Conservation (phyloP, 2,797 vertebrate species). For the Cephalopachus bancanus region DNA sequence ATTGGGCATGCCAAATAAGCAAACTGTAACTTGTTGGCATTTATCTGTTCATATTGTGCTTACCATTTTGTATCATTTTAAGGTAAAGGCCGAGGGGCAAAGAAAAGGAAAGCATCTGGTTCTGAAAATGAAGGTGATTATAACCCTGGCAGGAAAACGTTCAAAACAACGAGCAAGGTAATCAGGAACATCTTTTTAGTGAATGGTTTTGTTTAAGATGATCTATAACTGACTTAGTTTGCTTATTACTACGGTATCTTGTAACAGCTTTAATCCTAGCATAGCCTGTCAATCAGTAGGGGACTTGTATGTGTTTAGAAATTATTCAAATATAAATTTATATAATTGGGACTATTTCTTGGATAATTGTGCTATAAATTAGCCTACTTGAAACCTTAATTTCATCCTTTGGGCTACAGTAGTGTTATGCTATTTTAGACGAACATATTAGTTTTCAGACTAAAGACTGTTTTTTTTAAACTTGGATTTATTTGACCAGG, state of each 20-base stretch:
- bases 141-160: slow-evolving; percentile 94
- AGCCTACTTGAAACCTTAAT: not conserved
- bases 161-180: slow-evolving; percentile 92
- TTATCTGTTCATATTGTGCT: slow-evolving; percentile 27
- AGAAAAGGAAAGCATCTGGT: slow-evolving; percentile 96
- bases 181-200: slow-evolving; percentile 48
- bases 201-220: not conserved
- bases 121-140: slow-evolving; percentile 97
- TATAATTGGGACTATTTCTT: not conserved
- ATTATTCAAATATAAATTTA: not conserved
- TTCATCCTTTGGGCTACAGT: not conserved
- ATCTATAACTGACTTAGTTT: not conserved
- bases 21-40: not conserved
- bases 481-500: slow-evolving; percentile 7
- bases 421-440: not conserved
- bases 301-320: not conserved
- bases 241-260: not conserved
- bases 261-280: not conserved
- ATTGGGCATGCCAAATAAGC: not conserved
- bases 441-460: slow-evolving; percentile 14
- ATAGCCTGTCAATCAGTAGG: not conserved
- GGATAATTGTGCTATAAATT: not conserved
- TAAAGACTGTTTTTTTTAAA: slow-evolving; percentile 36
- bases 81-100: slow-evolving; percentile 96
- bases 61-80: slow-evolving; percentile 71